Percentiles rank a stretch among this genome's conserved stretches.
phyloP scores from a whole-genome alignment of 2,797 vertebrate species.

The Meriones psammophilus region DNA sequence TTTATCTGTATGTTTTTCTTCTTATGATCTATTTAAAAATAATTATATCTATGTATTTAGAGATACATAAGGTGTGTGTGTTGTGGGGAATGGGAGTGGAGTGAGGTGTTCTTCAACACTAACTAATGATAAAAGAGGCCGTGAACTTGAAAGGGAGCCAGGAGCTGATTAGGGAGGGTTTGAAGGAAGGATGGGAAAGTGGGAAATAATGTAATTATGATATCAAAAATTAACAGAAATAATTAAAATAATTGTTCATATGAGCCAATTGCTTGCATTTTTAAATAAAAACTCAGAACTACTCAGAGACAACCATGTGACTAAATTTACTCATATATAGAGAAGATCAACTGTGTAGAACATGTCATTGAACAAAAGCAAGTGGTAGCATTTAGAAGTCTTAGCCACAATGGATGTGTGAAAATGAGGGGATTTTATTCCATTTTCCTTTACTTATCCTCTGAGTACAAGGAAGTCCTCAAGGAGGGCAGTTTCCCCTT shows the following conservation, averaged over 20 bases:
- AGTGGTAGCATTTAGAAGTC: neutral
- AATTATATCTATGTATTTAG: neutral
- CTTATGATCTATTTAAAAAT: neutral
- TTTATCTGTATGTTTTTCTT: neutral
- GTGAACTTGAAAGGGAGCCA: neutral
- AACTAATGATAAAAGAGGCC: neutral
- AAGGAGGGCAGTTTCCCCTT: constrained; percentile 22
- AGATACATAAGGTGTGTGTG: neutral
- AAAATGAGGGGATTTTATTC: constrained; percentile 42
- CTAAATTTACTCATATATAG: neutral
- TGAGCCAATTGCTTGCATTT: neutral
- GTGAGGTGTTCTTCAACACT: too few species aligned
- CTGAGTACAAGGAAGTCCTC: neutral
- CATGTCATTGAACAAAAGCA: neutral
- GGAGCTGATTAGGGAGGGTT: neutral
- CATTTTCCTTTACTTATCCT: constrained; percentile 48
- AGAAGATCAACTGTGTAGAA: neutral
- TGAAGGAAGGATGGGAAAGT: neutral
- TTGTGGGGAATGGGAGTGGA: too few species aligned
- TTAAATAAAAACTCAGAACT: constrained; percentile 22
- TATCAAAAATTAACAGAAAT: neutral
- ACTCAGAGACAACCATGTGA: neutral
- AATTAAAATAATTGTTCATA: neutral
- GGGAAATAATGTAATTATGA: neutral
- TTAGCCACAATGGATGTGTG: neutral